Evolutionary conservation across 2,113 vertebrate genomes (phyloP), one percentile per base, ranked within the genome.

Genomic region (Electrona antarctica): DNA sequence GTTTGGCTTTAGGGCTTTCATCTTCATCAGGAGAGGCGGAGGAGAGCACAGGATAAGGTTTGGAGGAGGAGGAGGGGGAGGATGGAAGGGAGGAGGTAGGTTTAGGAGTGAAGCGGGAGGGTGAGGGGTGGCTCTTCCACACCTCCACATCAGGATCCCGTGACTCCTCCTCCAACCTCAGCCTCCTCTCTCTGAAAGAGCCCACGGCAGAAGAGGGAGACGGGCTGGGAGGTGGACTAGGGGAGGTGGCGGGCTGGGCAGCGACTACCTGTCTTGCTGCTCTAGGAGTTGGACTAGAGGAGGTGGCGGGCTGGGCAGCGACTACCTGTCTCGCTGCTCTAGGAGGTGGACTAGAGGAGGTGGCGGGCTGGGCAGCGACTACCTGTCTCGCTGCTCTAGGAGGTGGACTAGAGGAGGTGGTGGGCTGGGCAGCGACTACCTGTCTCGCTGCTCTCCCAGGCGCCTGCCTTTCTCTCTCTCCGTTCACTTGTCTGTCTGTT

Each of bases 1-100:
- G 81, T 80, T 75, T 86, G 45, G 60, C 73, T 21, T 41, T 33
- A n/a, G 47, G 51, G 9, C 4, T 8, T 52, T 10, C 4, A 4
- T n/a, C 54, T 33, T 58, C 50, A 10, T 67, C 72, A 14, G 8
- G 33, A 0, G 60, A 14, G 7, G 0, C 52, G 4, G 0, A 6
- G 8, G 51, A 4, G 2, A 29, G 14, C 29, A 13, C 62, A 6
- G 58, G 28, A 60, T 28, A 4, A 0, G 41, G 29, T 52, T n/a
- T 2, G 21, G 46, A 15, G 7, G 65, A 13, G 11, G 60, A 29
- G 0, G 70, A 50, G 50, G 64, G 0, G 5, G 66, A 3, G 33
- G 51, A 11, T 8, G 60, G 7, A 41, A 10, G 51, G 48, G 61
- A 29, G 33, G 57, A 21, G 7, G 60, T 47, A 1, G 41, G 60